A percentile compares a stretch with the other conserved stretches of the same genome.
phyloP scores from a whole-genome alignment of 2,888 invertebrate genomes.

The Nephrotoma guestfalica region DNA sequence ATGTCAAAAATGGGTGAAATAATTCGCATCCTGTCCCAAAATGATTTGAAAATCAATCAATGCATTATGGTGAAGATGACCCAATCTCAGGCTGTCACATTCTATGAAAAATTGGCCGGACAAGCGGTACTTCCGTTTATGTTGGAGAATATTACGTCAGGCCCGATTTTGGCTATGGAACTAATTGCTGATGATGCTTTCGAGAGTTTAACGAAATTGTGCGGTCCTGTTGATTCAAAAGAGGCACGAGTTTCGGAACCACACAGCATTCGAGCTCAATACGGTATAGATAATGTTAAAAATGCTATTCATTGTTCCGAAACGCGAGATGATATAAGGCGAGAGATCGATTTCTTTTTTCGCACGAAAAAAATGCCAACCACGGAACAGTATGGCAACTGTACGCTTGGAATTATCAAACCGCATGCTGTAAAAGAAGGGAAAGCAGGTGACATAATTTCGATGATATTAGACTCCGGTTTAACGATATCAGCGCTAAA shows the following conservation, averaged over 20 bases:
- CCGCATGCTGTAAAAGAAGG: constrained; percentile 76
- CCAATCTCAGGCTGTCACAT: constrained; percentile 45
- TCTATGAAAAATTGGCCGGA: constrained; percentile 43
- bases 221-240: constrained; percentile 43
- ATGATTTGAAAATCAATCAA: constrained; percentile 46
- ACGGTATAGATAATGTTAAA: constrained; percentile 48
- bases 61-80: constrained; percentile 57
- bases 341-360: constrained; percentile 45
- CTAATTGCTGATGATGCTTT: constrained; percentile 26
- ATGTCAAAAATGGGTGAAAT: constrained; percentile 58
- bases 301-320: constrained; percentile 57
- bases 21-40: constrained; percentile 45
- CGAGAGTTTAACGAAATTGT: constrained; percentile 22
- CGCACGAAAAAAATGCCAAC: constrained; percentile 33
- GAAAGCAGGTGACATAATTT: constrained; percentile 52
- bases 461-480: constrained; percentile 56
- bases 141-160: constrained; percentile 8
- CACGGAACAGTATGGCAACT: constrained; percentile 46
- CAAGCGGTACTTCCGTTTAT: constrained; percentile 40
- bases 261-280: constrained; percentile 46
- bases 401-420: constrained; percentile 73
- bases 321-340: constrained; percentile 36
- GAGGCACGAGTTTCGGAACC: constrained; percentile 40
- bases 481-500: constrained; percentile 68
- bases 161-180: constrained; percentile 25